Evolutionary conservation across 2,113 vertebrate genomes (phyloP), one percentile per base, ranked within the genome.

Genomic region (Tringa solitaria): DNA sequence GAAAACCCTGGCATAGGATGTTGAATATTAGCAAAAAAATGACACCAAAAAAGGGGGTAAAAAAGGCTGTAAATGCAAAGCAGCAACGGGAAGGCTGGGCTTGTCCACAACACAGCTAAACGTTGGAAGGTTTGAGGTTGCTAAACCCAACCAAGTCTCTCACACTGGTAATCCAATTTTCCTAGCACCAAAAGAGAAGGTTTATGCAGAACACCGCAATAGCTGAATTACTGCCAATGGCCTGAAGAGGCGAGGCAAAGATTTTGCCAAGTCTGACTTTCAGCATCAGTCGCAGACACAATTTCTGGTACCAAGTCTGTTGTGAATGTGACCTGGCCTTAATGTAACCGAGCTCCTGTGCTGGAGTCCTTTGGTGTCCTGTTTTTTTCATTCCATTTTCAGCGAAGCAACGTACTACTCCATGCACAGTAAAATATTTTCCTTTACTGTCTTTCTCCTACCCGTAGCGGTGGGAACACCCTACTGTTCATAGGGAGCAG

Each of bases 401-500:
- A 51, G 17, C 0, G 1, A 64, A 28, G 60, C 30, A 37, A 37
- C 5, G 2, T 0, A 32, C n/a, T 77, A 27, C 50, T 48, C n/a
- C 60, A 33, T 2, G 16, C 12, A 32, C 18, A 30, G 15, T 17
- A 27, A 60, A 86, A 51, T 5, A 17, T 32, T 79, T 43, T 33
- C 9, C 24, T 75, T 28, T 5, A 14, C 5, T 32, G 24, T n/a
- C 30, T 75, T 43, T 75, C 51, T 78, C 18, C n/a, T 22, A 16
- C 21, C 32, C 28, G 19, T 11, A 8, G 4, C 8, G 32, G 10
- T 48, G n/a, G 57, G 35, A 76, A 30, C 9, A 17, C 33, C 13
- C 51, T 27, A 19, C 39, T 41, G 68, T 43, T 41, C n/a, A 9
- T 1, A 4, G 14, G 14, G 30, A 88, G 30, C 12, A 43, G 83